Conservation (phyloP, 2,113 vertebrate species). For the Origma solitaria region DNA sequence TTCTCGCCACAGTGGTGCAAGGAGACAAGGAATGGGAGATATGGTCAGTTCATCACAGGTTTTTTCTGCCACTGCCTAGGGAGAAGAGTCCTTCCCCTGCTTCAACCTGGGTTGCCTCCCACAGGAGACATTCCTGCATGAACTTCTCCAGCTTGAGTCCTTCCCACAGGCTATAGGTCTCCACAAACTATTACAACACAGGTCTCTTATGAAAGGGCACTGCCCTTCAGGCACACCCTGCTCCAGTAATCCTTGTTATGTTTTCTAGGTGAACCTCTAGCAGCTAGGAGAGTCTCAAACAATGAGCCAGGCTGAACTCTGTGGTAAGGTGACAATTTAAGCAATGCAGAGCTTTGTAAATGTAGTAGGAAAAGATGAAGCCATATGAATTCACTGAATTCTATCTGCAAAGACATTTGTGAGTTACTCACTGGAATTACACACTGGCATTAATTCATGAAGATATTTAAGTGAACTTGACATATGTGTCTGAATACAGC, state of each 20-base stretch:
- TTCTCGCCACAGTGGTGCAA: not conserved
- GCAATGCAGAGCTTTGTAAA: not conserved
- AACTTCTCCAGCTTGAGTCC: not conserved
- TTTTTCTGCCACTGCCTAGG: not conserved
- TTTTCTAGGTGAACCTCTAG: not conserved
- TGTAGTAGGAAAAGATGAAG: not conserved
- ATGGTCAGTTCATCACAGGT: not conserved
- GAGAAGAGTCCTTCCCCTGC: not conserved
- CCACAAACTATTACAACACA: not conserved
- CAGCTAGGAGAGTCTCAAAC: not conserved
- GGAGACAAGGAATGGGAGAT: not conserved
- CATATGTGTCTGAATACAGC: not conserved
- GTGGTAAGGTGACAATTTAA: not conserved
- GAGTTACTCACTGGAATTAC: not conserved
- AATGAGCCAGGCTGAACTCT: not conserved
- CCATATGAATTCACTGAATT: not conserved
- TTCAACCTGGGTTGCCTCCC: accelerated
- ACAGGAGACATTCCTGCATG: not conserved
- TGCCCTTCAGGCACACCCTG: not conserved
- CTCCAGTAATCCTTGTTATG: not conserved
- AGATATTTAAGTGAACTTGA: not conserved
- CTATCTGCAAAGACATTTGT: not conserved
- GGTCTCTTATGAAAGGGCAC: too few species aligned
- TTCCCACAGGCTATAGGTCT: not conserved
- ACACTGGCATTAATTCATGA: not conserved